phyloP scores from a whole-genome alignment of 2,113 vertebrate genomes.

The Vidua macroura region DNA sequence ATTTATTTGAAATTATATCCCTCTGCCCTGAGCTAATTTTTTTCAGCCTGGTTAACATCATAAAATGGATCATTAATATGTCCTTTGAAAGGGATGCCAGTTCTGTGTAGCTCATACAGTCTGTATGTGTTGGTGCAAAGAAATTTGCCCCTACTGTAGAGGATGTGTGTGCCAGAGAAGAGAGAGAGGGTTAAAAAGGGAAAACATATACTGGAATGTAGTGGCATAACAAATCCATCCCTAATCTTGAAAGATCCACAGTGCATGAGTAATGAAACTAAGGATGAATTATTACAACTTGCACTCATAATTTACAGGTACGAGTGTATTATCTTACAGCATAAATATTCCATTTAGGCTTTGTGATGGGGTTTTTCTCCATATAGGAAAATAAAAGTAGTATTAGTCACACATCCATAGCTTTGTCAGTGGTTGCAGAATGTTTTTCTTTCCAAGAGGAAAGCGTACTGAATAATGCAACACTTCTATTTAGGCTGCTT shows the following conservation, averaged over 20 bases:
- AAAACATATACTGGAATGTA: conserved; percentile 42
- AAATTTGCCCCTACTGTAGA: background rate
- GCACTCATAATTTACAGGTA: conserved; percentile 62
- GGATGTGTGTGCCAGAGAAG: background rate
- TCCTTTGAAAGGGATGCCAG: conserved; percentile 6
- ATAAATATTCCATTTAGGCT: conserved; percentile 63
- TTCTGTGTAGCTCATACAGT: background rate
- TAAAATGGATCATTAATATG: conserved; percentile 33
- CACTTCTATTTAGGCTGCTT: conserved; percentile 17
- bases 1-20: conserved; percentile 8
- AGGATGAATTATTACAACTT: conserved; percentile 54
- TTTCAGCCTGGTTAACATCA: conserved; percentile 13
- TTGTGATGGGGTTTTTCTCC: conserved; percentile 52
- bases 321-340: conserved; percentile 58
- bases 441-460: conserved; percentile 54
- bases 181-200: conserved; percentile 19
- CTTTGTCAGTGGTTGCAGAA: conserved; percentile 51
- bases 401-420: conserved; percentile 57
- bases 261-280: conserved; percentile 56
- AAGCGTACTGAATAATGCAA: conserved; percentile 50
- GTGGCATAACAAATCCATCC: conserved; percentile 56
- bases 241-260: conserved; percentile 50
- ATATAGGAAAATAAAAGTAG: conserved; percentile 53
- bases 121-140: background rate
- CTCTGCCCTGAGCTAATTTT: background rate